Percentiles rank a stretch among this genome's conserved stretches.
phyloP scores from a whole-genome alignment of 2,113 vertebrate genomes.

The Dolichallabes microphthalmus region DNA sequence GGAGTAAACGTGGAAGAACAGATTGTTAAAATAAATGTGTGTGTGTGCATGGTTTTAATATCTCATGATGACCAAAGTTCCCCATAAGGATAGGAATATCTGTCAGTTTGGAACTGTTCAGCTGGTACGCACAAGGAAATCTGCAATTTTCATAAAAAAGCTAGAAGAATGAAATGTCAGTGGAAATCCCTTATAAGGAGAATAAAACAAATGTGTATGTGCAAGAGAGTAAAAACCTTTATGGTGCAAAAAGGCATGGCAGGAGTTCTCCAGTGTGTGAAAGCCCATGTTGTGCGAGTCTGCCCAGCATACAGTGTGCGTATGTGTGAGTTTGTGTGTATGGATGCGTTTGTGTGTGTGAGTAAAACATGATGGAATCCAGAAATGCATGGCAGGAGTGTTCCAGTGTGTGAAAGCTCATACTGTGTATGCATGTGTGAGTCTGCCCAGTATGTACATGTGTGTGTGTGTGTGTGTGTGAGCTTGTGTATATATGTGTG shows the following conservation, averaged over 20 bases:
- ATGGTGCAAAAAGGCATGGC: background rate
- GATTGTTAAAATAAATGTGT: background rate
- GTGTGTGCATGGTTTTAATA: background rate
- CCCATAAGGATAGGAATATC: background rate
- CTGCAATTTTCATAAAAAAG: background rate
- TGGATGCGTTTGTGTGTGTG: background rate
- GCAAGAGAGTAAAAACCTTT: constrained; percentile 5
- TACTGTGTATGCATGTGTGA: background rate
- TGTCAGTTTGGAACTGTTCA: background rate
- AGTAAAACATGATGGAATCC: background rate
- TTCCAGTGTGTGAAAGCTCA: constrained; percentile 24
- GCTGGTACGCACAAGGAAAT: background rate
- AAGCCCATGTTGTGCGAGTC: background rate
- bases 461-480: background rate
- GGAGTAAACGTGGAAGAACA: background rate
- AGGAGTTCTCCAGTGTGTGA: constrained; percentile 25
- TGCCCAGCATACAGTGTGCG: background rate
- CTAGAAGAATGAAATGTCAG: background rate
- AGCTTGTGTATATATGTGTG: background rate
- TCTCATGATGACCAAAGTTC: background rate
- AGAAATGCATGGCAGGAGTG: background rate
- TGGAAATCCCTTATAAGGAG: background rate
- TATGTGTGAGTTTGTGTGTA: background rate
- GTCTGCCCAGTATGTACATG: no score
- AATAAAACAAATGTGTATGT: background rate